Conservation (phyloP, 2,797 vertebrate species). For the Enteromius trimaculatus region DNA sequence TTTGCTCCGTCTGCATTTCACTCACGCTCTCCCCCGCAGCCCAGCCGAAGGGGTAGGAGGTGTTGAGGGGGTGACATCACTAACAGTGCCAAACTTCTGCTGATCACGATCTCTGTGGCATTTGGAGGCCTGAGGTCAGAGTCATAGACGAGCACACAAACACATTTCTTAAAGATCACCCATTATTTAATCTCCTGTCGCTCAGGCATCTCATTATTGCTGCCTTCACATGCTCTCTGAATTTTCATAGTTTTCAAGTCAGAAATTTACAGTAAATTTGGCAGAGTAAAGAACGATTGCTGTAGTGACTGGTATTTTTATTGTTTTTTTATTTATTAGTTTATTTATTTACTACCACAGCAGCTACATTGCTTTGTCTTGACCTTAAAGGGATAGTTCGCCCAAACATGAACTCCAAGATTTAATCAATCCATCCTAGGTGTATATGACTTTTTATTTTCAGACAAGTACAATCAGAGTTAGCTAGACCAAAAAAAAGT, state of each 20-base stretch:
- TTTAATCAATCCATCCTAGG: not conserved
- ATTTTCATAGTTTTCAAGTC: not conserved
- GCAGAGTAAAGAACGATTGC: not conserved
- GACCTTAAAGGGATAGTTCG: not conserved
- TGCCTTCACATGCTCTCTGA: not conserved
- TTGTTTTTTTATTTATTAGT: too few relatives aligned
- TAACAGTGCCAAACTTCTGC: slow-evolving; percentile 24
- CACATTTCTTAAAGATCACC: slow-evolving; percentile 28
- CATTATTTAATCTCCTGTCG: not conserved
- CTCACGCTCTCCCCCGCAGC: slow-evolving; percentile 32
- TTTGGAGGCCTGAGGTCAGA: not conserved
- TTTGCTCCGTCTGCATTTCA: slow-evolving; percentile 17
- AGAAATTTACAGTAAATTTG: not conserved
- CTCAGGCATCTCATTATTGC: not conserved
- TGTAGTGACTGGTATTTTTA: not conserved
- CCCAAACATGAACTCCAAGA: not conserved
- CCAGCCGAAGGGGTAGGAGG: slow-evolving; percentile 45
- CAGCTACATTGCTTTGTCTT: not conserved
- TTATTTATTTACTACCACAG: not conserved
- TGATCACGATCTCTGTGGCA: slow-evolving; percentile 30
- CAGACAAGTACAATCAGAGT: not conserved
- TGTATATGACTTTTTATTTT: not conserved
- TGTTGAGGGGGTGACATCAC: slow-evolving; percentile 37
- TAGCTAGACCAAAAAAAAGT: not conserved
- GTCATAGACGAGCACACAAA: slow-evolving; percentile 33